Evolutionary conservation across 2,888 invertebrate species (phyloP), one percentile per base, ranked within the genome.

Genomic region (Trachelus troglodyta): DNA sequence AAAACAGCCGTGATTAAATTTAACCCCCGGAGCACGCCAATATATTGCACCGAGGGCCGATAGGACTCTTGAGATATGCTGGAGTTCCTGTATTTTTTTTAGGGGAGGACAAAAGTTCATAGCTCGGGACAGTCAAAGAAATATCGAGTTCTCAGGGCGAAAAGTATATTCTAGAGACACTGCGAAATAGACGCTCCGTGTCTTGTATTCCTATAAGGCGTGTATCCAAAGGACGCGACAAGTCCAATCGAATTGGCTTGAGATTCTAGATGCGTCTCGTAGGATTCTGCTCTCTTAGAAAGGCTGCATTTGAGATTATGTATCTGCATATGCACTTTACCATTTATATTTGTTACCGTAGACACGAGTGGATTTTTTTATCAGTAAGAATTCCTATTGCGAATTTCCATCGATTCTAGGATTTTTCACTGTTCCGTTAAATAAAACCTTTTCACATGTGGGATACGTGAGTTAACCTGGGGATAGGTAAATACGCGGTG

Each of bases 391-490:
- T 56, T 56, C 40, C 9, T 56, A 56, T 1, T 23, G 40, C 40
- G 40, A 80, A 81, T 80, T 82, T 77, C 77, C 79, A 83, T 83
- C 81, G 82, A 84, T 83, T 82, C 74, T 69, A 69, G 56, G 73
- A 74, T 75, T 34, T 77, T 77, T 74, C 76, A 76, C 69, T 79
- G 79, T 77, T 73, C 75, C 78, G 75, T 81, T 82, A 83, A 84
- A 83, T 84, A 80, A 82, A 83, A 83, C 77, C 79, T 73, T 79
- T 80, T 75, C 77, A 0, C 40, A 56, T 56, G 40, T 56, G 9
- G 40, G 40, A 56, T 56, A 56, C 40, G 40, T 23, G 23, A 56
- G 40, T 15, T 56, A 56, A 56, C 40, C 40, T 56, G 40, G 23
- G 9, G 40, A 56, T 56, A 56, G 40, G 40, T 56, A 56, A 56